Percentiles rank a stretch among this genome's conserved stretches.
These are phyloP conservation scores for Macrostomum lignano DNA, from an alignment of 1,140 invertebrate genomes.

Conservation along the genomic window DNA sequence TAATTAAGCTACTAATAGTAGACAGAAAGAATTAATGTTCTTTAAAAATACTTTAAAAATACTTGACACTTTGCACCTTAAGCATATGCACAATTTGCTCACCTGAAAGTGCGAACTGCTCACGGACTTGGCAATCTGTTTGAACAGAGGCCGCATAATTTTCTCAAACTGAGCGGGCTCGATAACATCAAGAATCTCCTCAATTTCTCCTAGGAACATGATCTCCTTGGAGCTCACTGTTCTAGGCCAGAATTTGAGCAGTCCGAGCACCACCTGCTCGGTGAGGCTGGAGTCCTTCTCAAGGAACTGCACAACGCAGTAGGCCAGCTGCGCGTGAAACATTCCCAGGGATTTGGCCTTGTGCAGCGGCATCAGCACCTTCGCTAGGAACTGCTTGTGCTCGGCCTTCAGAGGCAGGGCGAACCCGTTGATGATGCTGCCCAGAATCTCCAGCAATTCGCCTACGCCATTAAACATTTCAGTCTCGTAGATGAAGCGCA, in stretches of 20 bases:
- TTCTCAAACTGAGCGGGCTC: conserved; percentile 9
- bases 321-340: conserved; percentile 31
- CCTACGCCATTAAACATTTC: conserved; percentile 22
- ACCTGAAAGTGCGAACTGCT: conserved; percentile 22
- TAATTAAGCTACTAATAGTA: no score
- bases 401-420: conserved; percentile 24
- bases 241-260: conserved; percentile 86
- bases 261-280: conserved; percentile 42
- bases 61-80: no score
- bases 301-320: conserved; percentile 81
- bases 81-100: no score
- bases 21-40: no score
- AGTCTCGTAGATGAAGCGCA: conserved; percentile 15
- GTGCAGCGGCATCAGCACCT: conserved; percentile 17
- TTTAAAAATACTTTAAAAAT: no score
- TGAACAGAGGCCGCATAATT: conserved; percentile 10
- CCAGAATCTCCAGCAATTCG: conserved; percentile 24
- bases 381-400: conserved; percentile 18
- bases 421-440: conserved; percentile 26
- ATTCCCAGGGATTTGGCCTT: conserved; percentile 7
- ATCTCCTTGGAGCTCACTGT: conserved; percentile 71
- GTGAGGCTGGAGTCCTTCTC: conserved; percentile 69
- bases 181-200: conserved; percentile 13
- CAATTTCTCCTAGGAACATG: conserved; percentile 12
- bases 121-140: conserved; percentile 10